Base-by-base conservation (phyloP, 2,888 invertebrate species). In the Yponomeuta plumbellus region DNA sequence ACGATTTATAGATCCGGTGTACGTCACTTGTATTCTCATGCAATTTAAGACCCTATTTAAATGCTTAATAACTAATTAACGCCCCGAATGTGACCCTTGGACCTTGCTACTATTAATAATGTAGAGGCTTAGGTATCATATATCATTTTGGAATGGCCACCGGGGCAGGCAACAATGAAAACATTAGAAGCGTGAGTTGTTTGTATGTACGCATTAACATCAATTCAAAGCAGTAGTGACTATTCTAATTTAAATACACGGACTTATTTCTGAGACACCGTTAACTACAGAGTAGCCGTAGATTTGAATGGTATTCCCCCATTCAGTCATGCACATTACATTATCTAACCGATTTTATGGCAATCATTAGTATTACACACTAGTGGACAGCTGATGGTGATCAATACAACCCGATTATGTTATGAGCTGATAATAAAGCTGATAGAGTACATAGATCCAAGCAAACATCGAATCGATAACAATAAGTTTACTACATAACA, bases 41-140 rank as follows among this genome's bases (percentile, higher is more conserved):
- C 67, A 71, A 70, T 73, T 72, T 70, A 70, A 65, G 70, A 67
- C 68, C 34, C 11, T 65, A 62, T 39, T 34, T 62, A 39, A 52
- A 67, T 62, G 68, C 69, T 71, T 76, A 75, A 75, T 77, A 71
- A 69, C 69, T 76, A 74, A 77, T 76, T 75, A 77, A 70, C 70
- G 72, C 71, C 69, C 70, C 70, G 69, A 67, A 67, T 68, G 68
- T 66, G 66, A 68, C 67, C 44, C 66, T 69, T 26, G 20, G n/a
- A 52, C 26, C 67, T 17, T 64, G 66, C 67, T 68, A 70, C 68
- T 67, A 70, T 72, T 74, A 65, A 68, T 64, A 26, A 34, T 21
- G 23, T 34, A 26, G 34, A 26, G 8, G 20, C 21, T 21, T 21
- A 58, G 4, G 44, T 40, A 39, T 22, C 80, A 67, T 67, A 34